Evolutionary conservation across 2,888 invertebrate species (phyloP), one percentile per base, ranked within the genome.

Genomic region (Copidosoma aretas): DNA sequence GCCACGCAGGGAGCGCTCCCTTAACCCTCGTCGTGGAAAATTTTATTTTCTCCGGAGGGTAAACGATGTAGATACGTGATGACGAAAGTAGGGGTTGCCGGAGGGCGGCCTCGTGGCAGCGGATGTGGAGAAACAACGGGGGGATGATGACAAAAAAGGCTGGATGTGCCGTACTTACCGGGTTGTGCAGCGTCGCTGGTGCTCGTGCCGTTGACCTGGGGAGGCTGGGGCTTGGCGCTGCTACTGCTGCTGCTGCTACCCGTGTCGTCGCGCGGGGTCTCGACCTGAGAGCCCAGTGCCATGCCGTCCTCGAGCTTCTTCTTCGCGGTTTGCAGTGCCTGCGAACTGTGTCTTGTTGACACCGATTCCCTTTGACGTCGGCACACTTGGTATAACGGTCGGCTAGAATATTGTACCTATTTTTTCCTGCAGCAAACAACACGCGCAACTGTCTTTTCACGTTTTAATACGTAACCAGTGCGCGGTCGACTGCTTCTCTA

Each of bases 201-300:
- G n/a, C 10, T 21, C 52, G 52, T 15, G 52, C 32, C 56, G n/a
- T 17, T 32, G 52, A 17, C 25, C 17, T 22, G 60, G 70, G 59
- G 41, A 51, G 43, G 19, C 19, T 51, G 54, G 60, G 70, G 62
- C 43, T 56, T 43, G 19, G 43, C 8, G 39, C 39, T 51, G 54
- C 39, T 56, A 43, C 41, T 24, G 51, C 14, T 24, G 39, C 17
- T n/a, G 17, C 79, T 74, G 69, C 75, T 79, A n/a, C 71, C 81
- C 81, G 67, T 81, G 75, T 83, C 82, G 68, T 79, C 73, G 56
- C 61, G 64, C 74, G 73, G 79, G 68, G 78, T 78, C 73, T 84
- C 84, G 70, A 84, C 81, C 74, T 84, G 82, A 71, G 84, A 81
- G 67, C 82, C 84, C 73, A 84, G 80, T 80, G 84, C 84, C 84